Base-by-base conservation (phyloP, 92 coral and sea anemone species). In the Muricea muricata region DNA sequence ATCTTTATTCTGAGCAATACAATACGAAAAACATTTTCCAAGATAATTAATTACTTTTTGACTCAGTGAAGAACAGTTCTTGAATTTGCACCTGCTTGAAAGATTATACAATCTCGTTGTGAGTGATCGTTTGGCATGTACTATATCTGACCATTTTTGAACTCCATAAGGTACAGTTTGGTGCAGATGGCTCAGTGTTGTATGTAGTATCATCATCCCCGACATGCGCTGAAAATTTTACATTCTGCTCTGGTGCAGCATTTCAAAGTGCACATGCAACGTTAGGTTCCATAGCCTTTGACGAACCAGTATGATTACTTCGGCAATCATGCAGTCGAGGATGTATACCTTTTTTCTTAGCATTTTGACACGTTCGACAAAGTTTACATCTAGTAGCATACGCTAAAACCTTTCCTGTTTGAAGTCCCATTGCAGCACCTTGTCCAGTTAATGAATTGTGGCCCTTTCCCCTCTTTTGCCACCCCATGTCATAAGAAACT, bases 211-310 rank as follows among this genome's bases (percentile, higher is more conserved):
- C 65, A 12, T 55, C 65, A 55, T 55, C 65, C 21, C 65, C 72
- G 26, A 65, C 72, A 65, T 65, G 26, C 2, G 72, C 26, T n/a
- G 30, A n/a, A 65, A 20, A 65, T n/a, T 65, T 65, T 28, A 65
- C 2, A 7, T 65, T 65, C 26, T 65, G 72, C 15, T 65, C 15
- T 21, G 72, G 72, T 4, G 72, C 72, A 65, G 35, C 72, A 65
- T 65, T 65, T 35, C 72, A 65, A 65, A 65, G 72, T 65, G 8
- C 72, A 65, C 72, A 65, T 21, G 72, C 72, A 31, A 65, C 72
- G 26, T 65, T 35, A 20, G 72, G 26, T 65, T 65, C 72, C 72
- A 65, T 65, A 2, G 72, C 72, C 15, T 65, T 65, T 65, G 72
- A 65, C 26, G 72, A 65, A 28, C 72, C 72, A n/a, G 29, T 21